A percentile compares a stretch with the other conserved stretches of the same genome.
Conservation (phyloP, 2,113 vertebrate species). For the Gasterosteus aculeatus region DNA sequence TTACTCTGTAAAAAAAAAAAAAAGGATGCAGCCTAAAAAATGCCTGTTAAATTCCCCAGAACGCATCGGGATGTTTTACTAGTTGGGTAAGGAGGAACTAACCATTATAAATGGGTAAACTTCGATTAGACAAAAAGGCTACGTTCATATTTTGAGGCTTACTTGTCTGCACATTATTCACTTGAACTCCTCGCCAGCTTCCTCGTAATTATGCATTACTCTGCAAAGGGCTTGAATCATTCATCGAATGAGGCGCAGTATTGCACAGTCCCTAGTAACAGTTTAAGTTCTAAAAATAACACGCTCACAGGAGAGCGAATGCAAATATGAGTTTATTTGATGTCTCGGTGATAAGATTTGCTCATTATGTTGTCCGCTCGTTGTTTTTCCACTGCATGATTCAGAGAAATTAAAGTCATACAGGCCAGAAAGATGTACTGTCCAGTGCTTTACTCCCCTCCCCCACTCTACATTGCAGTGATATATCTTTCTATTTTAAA, state of each 20-base stretch:
- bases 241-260: conserved; percentile 66
- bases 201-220: conserved; percentile 64
- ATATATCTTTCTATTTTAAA: conserved; percentile 40
- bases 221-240: conserved; percentile 72
- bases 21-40: conserved; percentile 23
- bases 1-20: conserved; percentile 40
- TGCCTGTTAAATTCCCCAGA: conserved; percentile 29
- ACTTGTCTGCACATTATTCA: conserved; percentile 36
- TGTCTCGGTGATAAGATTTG: conserved; percentile 40
- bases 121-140: conserved; percentile 9
- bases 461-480: background rate
- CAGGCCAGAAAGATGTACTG: conserved; percentile 27
- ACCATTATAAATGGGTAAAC: conserved; percentile 31
- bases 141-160: conserved; percentile 20
- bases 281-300: conserved; percentile 77
- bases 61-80: conserved; percentile 20
- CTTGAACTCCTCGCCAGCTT: conserved; percentile 39
- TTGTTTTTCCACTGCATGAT: conserved; percentile 31
- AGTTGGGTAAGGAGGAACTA: conserved; percentile 17
- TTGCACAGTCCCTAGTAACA: conserved; percentile 68
- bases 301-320: conserved; percentile 38
- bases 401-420: conserved; percentile 34
- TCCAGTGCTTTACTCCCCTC: conserved; percentile 15
- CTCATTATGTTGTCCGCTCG: conserved; percentile 4
- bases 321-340: conserved; percentile 64